phyloP scores from a whole-genome alignment of 2,113 vertebrate species.

The Ascaphus truei region DNA sequence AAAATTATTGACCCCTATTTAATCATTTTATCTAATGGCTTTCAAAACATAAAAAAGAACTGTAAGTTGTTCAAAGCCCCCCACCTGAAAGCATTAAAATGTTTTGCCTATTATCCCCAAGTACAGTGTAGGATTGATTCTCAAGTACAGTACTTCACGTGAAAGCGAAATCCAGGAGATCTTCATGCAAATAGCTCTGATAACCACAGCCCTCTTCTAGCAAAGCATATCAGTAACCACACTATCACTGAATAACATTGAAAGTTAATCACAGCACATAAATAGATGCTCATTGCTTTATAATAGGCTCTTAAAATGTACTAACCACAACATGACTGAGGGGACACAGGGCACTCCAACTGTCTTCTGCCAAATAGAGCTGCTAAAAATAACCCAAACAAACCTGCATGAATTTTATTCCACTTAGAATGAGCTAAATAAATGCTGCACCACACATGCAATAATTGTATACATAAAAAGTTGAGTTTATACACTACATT shows the following conservation, averaged over 20 bases:
- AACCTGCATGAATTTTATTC: constrained; percentile 15
- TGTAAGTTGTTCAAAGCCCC: too few species aligned
- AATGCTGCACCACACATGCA: too few species aligned
- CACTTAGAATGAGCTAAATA: too few species aligned
- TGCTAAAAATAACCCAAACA: constrained; percentile 44
- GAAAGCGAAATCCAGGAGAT: neutral
- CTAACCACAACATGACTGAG: constrained; percentile 40
- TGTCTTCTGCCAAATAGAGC: constrained; percentile 41
- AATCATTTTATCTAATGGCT: too few species aligned
- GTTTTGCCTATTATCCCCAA: too few species aligned
- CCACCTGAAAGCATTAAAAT: too few species aligned
- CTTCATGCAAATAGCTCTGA: neutral
- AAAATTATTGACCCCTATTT: too few species aligned
- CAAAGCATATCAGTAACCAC: neutral
- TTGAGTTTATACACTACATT: too few species aligned
- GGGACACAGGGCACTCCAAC: constrained; percentile 25
- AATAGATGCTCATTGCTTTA: constrained; percentile 28
- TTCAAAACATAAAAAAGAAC: too few species aligned
- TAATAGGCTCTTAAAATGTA: constrained; percentile 42
- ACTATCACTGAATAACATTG: neutral
- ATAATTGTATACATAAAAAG: too few species aligned
- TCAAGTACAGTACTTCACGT: neutral
- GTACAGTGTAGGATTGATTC: neutral
- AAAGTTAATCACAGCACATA: constrained; percentile 22
- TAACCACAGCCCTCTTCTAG: neutral